A percentile compares a stretch with the other conserved stretches of the same genome.
Conservation (phyloP, 2,888 invertebrate species). For the Gastrophysa polygoni region DNA sequence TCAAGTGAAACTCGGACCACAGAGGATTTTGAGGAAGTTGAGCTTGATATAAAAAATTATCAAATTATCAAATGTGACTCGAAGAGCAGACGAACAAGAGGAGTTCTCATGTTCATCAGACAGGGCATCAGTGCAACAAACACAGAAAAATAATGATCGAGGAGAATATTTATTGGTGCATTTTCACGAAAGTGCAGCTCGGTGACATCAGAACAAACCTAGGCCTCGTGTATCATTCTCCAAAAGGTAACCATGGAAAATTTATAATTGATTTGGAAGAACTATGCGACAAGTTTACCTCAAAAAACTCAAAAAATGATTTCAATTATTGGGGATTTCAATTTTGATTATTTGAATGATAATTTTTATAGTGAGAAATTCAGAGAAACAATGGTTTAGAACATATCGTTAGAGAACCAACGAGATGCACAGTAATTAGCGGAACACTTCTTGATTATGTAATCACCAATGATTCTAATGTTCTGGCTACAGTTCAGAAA, state of each 20-base stretch:
- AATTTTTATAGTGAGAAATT: slow-evolving; percentile 15
- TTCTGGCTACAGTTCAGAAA: neutral
- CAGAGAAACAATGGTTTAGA: slow-evolving; percentile 11
- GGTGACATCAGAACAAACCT: slow-evolving; percentile 3
- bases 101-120: slow-evolving; percentile 14
- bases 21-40: slow-evolving; percentile 12
- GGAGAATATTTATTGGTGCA: slow-evolving; percentile 17
- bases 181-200: slow-evolving; percentile 1
- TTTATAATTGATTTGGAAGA: slow-evolving; percentile 15
- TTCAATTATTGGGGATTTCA: slow-evolving; percentile 15
- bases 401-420: slow-evolving; percentile 14
- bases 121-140: neutral
- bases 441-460: slow-evolving; percentile 12
- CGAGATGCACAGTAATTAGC: slow-evolving; percentile 7
- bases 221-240: slow-evolving; percentile 18
- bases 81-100: slow-evolving; percentile 7
- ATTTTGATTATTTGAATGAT: slow-evolving; percentile 11
- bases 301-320: neutral
- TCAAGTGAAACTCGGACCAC: slow-evolving; percentile 13
- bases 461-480: slow-evolving; percentile 1
- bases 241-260: slow-evolving; percentile 11
- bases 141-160: slow-evolving; percentile 3
- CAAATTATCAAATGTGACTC: slow-evolving; percentile 14
- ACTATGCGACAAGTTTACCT: slow-evolving; percentile 5
- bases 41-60: slow-evolving; percentile 12